Evolutionary conservation across 2,113 vertebrate species (phyloP), one percentile per base, ranked within the genome.

Genomic region (Stegostoma tigrinum): DNA sequence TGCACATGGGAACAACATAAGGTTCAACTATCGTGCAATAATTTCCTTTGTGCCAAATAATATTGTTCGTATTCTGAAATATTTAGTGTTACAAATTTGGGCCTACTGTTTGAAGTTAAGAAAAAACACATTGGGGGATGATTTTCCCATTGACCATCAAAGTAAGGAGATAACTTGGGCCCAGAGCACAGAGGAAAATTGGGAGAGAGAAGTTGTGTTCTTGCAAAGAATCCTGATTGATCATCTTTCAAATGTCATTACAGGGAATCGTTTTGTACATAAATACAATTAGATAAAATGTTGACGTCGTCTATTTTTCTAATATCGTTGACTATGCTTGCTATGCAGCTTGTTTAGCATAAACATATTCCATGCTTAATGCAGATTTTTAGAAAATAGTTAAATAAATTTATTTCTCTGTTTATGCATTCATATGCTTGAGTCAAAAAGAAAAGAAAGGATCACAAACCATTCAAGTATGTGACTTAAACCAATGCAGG

Each of bases 391-490:
- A 68, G 67, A 94, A 68, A 68, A 27, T 42, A 8, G 64, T 45
- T 38, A 45, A 68, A 94, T 19, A 17, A 27, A 45, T 94, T 94
- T 45, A 94, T 6, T 94, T 45, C n/a, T 42, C 19, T 38, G n/a
- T 45, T 45, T 67, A 68, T 10, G 66, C 19, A 68, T 27, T 70
- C 21, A 27, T 23, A 7, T 2, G 45, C 66, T 45, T 23, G 64
- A 45, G 15, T 68, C 68, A 68, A 38, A 38, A 42, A 67, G 34
- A 38, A 68, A 38, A 42, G 19, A 94, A 68, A 70, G 42, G 38
- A 42, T 72, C 52, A 75, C 94, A 72, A 75, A 95, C 72, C 45
- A 72, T 45, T 95, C 94, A 95, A 95, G 14, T 75, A 95, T 95
- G 48, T 95, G 91, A 70, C 91, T 94, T 24, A 45, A 12, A 68